Evolutionary conservation across 2,888 invertebrate species (phyloP), one percentile per base, ranked within the genome.

Genomic region (Phlogophora meticulosa): DNA sequence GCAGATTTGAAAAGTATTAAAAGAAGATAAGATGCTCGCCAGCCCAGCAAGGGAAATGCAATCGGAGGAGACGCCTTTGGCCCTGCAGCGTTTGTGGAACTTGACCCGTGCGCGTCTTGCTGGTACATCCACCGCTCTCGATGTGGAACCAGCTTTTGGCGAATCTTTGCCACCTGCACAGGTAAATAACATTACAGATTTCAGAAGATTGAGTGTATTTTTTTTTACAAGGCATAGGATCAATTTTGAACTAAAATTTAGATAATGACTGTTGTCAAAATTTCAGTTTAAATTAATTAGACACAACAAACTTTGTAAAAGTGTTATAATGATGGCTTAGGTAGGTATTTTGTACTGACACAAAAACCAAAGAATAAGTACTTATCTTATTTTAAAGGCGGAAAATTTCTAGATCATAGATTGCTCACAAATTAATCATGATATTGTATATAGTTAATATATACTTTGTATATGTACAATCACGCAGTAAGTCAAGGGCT

Each of bases 31-130:
- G 85, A 95, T 96, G 95, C 91, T 94, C 72, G 92, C 95, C 56
- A 92, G 89, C 83, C 91, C 93, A 38, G 88, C 91, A 15, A 96
- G 97, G 83, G 98, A 98, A 88, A 88, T 97, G 65, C 87, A 92
- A 67, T 85, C 88, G 22, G 93, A 97, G 76, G 94, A 95, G 84
- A 91, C 94, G n/a, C 95, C 96, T 0, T 80, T 93, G 80, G 95
- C 94, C 4, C 91, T 96, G 63, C 96, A 95, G 82, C 90, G 96
- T 24, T 88, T 96, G 34, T 96, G 96, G 96, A 95, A 93, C 76
- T 80, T 95, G 70, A 95, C 96, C 62, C 91, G 96, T 10, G 96
- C 96, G 5, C 94, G 96, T 24, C 89, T 95, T 4, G 92, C 95
- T 51, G 95, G 95, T 0, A 93, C 95, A 7, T 93, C 94, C 20